Percentiles rank a stretch among this genome's conserved stretches.
These are phyloP conservation scores for Cotesia vestalis DNA, from an alignment of 1,140 invertebrate genomes.

Conservation along the genomic window DNA sequence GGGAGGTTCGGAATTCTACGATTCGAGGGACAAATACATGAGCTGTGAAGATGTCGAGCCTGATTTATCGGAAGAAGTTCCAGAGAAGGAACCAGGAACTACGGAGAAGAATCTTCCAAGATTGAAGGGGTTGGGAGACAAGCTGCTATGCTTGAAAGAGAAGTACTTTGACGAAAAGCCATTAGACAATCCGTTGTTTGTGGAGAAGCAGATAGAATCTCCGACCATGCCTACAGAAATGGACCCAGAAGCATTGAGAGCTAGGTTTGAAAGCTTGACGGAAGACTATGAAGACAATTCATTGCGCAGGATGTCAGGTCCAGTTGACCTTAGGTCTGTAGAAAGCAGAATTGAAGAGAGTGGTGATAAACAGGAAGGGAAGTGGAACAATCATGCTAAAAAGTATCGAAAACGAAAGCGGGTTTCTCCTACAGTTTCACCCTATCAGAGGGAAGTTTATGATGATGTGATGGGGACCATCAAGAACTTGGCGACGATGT, in stretches of 20 bases:
- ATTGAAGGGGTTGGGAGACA: slow-evolving; percentile 71
- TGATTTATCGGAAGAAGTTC: slow-evolving; percentile 54
- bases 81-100: slow-evolving; percentile 54
- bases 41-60: slow-evolving; percentile 62
- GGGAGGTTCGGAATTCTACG: slow-evolving; percentile 68
- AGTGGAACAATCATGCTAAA: slow-evolving; percentile 18
- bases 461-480: slow-evolving; percentile 63
- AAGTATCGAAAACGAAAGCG: slow-evolving; percentile 22
- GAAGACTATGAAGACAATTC: slow-evolving; percentile 47
- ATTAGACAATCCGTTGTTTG: slow-evolving; percentile 78
- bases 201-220: slow-evolving; percentile 63
- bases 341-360: slow-evolving; percentile 20
- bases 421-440: slow-evolving; percentile 22
- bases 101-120: slow-evolving; percentile 57
- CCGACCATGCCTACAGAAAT: slow-evolving; percentile 49
- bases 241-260: slow-evolving; percentile 46
- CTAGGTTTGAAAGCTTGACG: slow-evolving; percentile 48
- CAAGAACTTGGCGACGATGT: slow-evolving; percentile 43
- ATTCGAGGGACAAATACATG: slow-evolving; percentile 60
- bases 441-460: slow-evolving; percentile 57
- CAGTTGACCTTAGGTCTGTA: slow-evolving; percentile 27
- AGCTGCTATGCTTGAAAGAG: slow-evolving; percentile 77
- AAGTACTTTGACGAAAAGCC: slow-evolving; percentile 80
- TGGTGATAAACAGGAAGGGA: slow-evolving; percentile 10
- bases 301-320: slow-evolving; percentile 44